Conservation (phyloP, 1,140 invertebrate species). For the Dendrolimus kikuchii region DNA sequence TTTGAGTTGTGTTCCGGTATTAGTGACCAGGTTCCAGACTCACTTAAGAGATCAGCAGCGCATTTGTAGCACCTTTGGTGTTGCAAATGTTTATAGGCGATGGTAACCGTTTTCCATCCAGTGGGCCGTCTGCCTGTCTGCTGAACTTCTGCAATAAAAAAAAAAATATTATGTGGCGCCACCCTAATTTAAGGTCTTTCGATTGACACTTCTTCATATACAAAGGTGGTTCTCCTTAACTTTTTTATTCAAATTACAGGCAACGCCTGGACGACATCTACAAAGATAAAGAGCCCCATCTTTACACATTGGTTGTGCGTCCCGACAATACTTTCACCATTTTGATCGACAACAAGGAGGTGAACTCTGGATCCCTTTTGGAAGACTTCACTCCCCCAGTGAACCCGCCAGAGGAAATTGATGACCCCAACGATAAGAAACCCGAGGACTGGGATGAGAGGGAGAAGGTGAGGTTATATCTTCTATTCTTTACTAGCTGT, state of each 20-base stretch:
- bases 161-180: too few relatives aligned
- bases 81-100: too few relatives aligned
- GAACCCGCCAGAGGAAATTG: constrained; percentile 96
- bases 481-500: background rate
- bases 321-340: constrained; percentile 91
- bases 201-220: too few relatives aligned
- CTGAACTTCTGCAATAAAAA: too few relatives aligned
- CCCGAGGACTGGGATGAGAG: constrained; percentile 98
- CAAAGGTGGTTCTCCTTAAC: too few relatives aligned
- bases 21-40: too few relatives aligned
- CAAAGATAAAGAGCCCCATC: constrained; percentile 95
- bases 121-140: too few relatives aligned
- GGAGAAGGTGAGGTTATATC: constrained; percentile 78
- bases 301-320: constrained; percentile 91
- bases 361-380: constrained; percentile 89
- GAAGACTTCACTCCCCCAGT: constrained; percentile 95
- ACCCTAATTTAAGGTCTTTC: too few relatives aligned
- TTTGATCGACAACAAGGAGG: constrained; percentile 81
- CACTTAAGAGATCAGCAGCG: too few relatives aligned
- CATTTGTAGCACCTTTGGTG: too few relatives aligned
- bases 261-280: constrained; percentile 89
- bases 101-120: too few relatives aligned
- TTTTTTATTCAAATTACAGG: constrained; percentile 41
- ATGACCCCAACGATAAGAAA: constrained; percentile 92
- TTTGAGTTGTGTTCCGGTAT: too few relatives aligned